Percentiles rank a stretch among this genome's conserved stretches.
Evolutionary conservation across 2,113 vertebrate species (phyloP).

Genomic region (Phodopus roborovskii): DNA sequence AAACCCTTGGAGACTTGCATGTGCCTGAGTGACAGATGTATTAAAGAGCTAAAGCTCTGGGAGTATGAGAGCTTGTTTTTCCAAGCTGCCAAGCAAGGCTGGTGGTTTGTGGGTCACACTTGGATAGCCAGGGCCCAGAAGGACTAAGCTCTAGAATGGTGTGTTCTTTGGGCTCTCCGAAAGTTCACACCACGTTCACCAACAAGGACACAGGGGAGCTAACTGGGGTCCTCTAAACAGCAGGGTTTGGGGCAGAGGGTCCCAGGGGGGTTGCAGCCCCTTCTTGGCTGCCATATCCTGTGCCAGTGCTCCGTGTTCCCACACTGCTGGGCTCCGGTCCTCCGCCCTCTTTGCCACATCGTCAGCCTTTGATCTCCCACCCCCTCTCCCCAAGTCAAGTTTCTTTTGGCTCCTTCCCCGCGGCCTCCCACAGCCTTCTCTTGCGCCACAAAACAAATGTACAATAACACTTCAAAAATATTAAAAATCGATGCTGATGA

Average conservation of each 20-base stretch:
- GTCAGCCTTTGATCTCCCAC: conserved; percentile 76
- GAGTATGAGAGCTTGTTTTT: background rate
- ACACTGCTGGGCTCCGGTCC: background rate
- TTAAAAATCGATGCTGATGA: conserved; percentile 65
- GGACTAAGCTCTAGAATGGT: no score
- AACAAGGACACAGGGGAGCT: background rate
- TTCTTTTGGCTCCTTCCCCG: conserved; percentile 72
- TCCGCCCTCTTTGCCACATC: background rate
- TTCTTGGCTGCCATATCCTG: background rate
- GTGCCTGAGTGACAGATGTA: background rate
- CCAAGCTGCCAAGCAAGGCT: background rate
- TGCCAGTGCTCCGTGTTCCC: conserved; percentile 24
- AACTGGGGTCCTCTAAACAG: background rate
- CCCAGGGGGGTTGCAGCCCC: background rate
- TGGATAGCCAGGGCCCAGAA: background rate
- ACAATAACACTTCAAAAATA: conserved; percentile 75
- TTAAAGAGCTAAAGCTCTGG: background rate
- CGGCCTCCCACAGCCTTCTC: conserved; percentile 56
- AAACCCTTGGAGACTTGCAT: background rate
- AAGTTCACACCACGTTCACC: rapidly evolving
- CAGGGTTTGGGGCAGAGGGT: no score
- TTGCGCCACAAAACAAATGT: conserved; percentile 71
- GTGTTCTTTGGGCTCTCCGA: background rate
- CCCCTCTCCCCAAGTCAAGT: conserved; percentile 65
- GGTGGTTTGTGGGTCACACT: background rate